Conservation (phyloP, 2,888 invertebrate genomes). For the Glyphotaelius pellucidus region DNA sequence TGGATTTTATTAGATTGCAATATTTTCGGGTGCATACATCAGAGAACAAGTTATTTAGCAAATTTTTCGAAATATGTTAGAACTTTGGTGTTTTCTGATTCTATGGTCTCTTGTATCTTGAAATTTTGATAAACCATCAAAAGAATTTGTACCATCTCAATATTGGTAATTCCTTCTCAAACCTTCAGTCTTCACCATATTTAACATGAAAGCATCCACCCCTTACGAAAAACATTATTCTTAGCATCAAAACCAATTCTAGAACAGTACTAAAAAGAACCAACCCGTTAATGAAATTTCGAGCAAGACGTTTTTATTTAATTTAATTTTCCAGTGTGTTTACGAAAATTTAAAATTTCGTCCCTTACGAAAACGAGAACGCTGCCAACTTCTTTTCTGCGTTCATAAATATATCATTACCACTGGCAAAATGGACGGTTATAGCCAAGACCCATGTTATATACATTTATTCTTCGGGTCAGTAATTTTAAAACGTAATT, state of each 20-base stretch:
- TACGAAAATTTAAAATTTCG: neutral
- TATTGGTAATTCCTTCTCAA: too few relatives aligned
- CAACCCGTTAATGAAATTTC: neutral
- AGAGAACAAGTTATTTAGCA: too few relatives aligned
- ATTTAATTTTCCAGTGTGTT: neutral
- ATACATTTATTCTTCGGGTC: neutral
- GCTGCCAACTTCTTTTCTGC: neutral
- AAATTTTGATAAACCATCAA: too few relatives aligned
- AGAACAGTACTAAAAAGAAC: neutral
- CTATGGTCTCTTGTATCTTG: too few relatives aligned
- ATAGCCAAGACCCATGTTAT: neutral
- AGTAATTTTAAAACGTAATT: slow-evolving; percentile 2
- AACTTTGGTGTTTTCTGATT: too few relatives aligned
- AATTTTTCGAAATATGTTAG: too few relatives aligned
- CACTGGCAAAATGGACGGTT: neutral
- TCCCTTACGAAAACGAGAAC: neutral
- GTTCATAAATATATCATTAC: neutral
- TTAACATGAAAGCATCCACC: too few relatives aligned
- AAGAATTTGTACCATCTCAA: too few relatives aligned
- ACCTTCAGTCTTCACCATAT: too few relatives aligned
- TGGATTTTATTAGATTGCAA: too few relatives aligned
- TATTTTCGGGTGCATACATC: too few relatives aligned
- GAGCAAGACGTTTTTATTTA: neutral
- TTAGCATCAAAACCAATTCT: neutral
- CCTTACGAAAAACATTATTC: neutral